Evolutionary conservation across 2,888 invertebrate species (phyloP).

Genomic region (Himalopsyche tibetana): DNA sequence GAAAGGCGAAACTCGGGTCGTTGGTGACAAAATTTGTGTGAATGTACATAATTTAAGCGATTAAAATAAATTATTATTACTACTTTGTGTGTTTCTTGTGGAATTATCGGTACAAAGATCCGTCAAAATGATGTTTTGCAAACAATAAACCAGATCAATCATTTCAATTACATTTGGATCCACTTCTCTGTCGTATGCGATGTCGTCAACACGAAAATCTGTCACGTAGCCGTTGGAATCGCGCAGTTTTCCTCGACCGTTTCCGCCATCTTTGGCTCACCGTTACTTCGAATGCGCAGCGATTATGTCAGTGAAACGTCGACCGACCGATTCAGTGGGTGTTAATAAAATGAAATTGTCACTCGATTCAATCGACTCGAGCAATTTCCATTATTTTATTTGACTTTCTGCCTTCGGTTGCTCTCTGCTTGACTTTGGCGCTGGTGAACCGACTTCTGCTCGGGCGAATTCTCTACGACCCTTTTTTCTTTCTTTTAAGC

Average conservation of each 20-base stretch:
- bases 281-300: not conserved
- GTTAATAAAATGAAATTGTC: constrained; percentile 26
- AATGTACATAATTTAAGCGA: too few relatives aligned
- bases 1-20: too few relatives aligned
- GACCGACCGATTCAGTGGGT: constrained; percentile 18
- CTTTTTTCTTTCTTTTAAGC: not conserved
- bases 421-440: not conserved
- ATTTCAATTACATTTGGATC: too few relatives aligned
- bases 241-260: not conserved
- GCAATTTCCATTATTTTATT: constrained; percentile 30
- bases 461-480: not conserved
- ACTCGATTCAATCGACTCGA: constrained; percentile 21
- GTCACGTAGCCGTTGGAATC: not conserved
- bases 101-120: too few relatives aligned
- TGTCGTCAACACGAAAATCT: too few relatives aligned
- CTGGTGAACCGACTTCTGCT: constrained; percentile 11
- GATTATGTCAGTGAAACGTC: constrained; percentile 1
- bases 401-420: not conserved
- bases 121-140: too few relatives aligned
- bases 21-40: too few relatives aligned
- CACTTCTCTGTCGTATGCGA: too few relatives aligned
- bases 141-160: too few relatives aligned
- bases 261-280: not conserved
- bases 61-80: too few relatives aligned
- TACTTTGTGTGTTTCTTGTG: too few relatives aligned